Evolutionary conservation across 2,113 vertebrate genomes (phyloP).

Genomic region (Oryzias javanicus): DNA sequence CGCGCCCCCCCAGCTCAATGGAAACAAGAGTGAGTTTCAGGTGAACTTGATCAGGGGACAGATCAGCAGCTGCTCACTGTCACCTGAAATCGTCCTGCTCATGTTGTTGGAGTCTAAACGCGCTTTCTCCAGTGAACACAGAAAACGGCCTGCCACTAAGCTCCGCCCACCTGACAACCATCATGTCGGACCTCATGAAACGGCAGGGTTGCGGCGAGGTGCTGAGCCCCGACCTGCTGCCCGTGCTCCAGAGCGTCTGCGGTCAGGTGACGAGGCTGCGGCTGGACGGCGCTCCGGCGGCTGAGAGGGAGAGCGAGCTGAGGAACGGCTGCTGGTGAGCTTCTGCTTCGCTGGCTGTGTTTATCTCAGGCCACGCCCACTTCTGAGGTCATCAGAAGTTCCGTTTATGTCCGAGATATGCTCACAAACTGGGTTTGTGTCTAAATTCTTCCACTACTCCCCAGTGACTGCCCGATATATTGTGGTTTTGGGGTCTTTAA

Average conservation of each 20-base stretch:
- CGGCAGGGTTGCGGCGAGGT: conserved; percentile 4
- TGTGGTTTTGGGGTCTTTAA: no score
- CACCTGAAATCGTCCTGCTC: background rate
- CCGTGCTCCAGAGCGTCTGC: conserved; percentile 74
- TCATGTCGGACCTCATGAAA: conserved; percentile 66
- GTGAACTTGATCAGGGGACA: no score
- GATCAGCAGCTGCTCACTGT: no score
- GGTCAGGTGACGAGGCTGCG: conserved; percentile 76
- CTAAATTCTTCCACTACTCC: no score
- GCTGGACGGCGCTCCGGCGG: conserved; percentile 49
- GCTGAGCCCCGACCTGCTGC: conserved; percentile 55
- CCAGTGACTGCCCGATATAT: no score
- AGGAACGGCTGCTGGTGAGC: conserved; percentile 46
- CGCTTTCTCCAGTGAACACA: background rate
- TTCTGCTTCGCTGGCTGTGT: no score
- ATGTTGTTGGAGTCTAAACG: background rate
- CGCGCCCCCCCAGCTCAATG: background rate
- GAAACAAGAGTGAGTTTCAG: background rate
- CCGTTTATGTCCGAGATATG: no score
- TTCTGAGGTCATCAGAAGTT: no score
- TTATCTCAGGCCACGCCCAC: no score
- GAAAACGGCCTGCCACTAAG: background rate
- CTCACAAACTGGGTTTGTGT: no score
- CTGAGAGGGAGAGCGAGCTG: conserved; percentile 22
- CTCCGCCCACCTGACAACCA: conserved; percentile 42